Base-by-base conservation (phyloP, 2,888 invertebrate species). In the Abrostola triplasia region DNA sequence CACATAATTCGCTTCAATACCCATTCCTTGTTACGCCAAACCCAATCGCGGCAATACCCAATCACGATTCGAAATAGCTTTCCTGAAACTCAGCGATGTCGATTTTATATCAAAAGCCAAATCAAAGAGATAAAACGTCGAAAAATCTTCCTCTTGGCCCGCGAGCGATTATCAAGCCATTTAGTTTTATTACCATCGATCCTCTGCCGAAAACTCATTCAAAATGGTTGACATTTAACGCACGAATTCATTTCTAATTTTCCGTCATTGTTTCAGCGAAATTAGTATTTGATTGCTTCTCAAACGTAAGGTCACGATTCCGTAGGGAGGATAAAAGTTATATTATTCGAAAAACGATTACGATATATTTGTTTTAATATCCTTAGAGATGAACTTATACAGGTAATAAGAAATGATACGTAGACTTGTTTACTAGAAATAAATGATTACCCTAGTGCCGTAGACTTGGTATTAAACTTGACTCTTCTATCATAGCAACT, bases 161-260 rank as follows among this genome's bases (percentile, higher is more conserved):
- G 59, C 74, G 67, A 76, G 79, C 80, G 77, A 84, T 83, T 84
- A 79, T 84, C 81, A 83, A 78, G 71, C 75, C 83, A 80, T 83
- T 82, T 79, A 79, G 77, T 82, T 81, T 81, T 82, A 84, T 77
- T 81, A 75, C 70, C 68, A 80, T 83, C 80, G 82, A 84, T 84
- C 80, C 70, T 49, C 60, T 60, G 54, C 64, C 65, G 59, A 63
- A 78, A 80, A 80, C 79, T 77, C 73, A 75, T 79, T 77, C 74
- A 79, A 81, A 84, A 82, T 81, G 77, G 79, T 68, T 78, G 84
- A 82, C 84, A 86, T 87, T 92, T 87, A 81, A 88, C 90, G 92
- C 90, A 88, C 86, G 87, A 88, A 79, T 86, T 84, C 87, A 84
- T 89, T 90, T 91, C 90, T 89, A 91, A 92, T 92, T 91, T 89